Evolutionary conservation across 1,140 invertebrate genomes (phyloP), one percentile per base, ranked within the genome.

Genomic region (Parasteatoda tepidariorum): DNA sequence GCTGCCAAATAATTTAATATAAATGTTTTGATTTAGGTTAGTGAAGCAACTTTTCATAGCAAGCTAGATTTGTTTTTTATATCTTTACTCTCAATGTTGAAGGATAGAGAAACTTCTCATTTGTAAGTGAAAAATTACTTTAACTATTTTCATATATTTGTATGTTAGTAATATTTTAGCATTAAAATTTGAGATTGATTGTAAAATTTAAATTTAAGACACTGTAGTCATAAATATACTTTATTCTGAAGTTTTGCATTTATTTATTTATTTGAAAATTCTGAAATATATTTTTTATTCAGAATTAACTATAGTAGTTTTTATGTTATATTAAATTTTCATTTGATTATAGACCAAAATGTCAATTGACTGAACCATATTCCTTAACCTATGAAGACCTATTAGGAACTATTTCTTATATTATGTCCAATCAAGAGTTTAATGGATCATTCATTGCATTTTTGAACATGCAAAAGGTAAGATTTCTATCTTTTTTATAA

Each of bases 21-120:
- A 22, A 7, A n/a, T 64, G 7, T 31, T 18, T 64, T 31, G 24
- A 15, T 54, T 33, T 31, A 78, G 74, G 24, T 66, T 4, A 30
- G 26, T 48, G 61, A 67, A 6, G 57, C 55, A 57, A 64, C 22
- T 24, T 79, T 79, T 67, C n/a, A 22, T n/a, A n/a, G 28, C n/a
- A 79, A 68, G 57, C 28, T 79, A 24, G 76, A 79, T 57, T 62
- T 68, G 28, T 38, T 68, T 15, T 2, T 79, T 15, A 30, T 79
- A 4, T 57, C 41, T 18, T 61, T 79, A 26, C 64, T 79, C 13
- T 55, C 18, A 9, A 30, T 68, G 30, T 11, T 79, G 9, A 79
- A 57, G 38, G 64, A 79, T 30, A 26, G 34, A 34, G 24, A 54
- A 57, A 34, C 26, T 9, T 18, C 4, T 66, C 74, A 78, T 78